phyloP scores from a whole-genome alignment of 53 echinoderm and acorn worm species.

The Temnopleurus reevesii region DNA sequence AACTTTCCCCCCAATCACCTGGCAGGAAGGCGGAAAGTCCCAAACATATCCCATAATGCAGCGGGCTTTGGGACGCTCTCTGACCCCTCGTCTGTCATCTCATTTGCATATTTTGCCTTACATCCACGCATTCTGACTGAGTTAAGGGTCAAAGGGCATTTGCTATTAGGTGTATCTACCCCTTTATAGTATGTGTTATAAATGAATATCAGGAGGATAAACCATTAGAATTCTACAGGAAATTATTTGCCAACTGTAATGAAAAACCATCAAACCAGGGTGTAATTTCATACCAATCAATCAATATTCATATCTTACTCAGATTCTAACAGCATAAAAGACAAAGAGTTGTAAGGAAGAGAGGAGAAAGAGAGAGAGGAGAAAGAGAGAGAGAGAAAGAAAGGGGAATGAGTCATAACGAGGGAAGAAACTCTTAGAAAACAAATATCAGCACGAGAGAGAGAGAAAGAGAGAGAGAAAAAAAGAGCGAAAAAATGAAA shows the following conservation, averaged over 20 bases:
- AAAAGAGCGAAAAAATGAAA: neutral
- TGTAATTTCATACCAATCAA: neutral
- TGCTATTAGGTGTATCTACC: neutral
- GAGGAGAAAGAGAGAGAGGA: neutral
- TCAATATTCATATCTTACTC: neutral
- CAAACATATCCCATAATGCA: slow-evolving; percentile 44
- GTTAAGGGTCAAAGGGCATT: neutral
- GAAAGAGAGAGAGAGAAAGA: slow-evolving; percentile 25
- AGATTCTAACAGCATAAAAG: neutral
- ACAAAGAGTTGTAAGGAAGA: neutral
- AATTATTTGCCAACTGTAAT: neutral
- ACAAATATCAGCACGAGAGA: neutral
- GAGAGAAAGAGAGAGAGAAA: neutral
- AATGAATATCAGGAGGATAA: neutral
- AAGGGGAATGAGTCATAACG: neutral
- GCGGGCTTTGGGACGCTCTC: neutral
- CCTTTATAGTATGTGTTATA: neutral
- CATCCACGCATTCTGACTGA: neutral
- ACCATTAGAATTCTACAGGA: neutral
- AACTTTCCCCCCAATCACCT: slow-evolving; percentile 14
- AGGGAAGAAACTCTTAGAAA: too few relatives aligned
- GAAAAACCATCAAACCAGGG: neutral
- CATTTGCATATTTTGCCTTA: slow-evolving; percentile 28
- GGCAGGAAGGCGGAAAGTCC: neutral
- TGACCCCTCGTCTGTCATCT: slow-evolving; percentile 52